Conservation (phyloP, 2,888 invertebrate genomes). For the Prosopocoilus inquinatus region DNA sequence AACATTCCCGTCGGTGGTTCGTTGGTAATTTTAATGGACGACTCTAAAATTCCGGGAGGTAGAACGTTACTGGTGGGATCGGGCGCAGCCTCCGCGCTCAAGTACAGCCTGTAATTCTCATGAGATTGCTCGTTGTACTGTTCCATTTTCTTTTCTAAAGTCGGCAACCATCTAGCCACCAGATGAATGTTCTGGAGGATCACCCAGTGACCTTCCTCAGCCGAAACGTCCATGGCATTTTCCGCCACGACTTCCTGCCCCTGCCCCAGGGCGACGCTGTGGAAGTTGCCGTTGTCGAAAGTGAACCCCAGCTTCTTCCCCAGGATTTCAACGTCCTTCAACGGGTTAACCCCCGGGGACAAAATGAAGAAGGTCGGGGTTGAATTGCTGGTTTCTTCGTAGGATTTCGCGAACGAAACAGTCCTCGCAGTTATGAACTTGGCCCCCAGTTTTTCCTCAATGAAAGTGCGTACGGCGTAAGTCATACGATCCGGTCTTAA, state of each 20-base stretch:
- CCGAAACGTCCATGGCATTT: slow-evolving; percentile 75
- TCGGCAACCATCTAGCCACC: slow-evolving; percentile 84
- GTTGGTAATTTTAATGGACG: slow-evolving; percentile 93
- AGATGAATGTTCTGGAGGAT: slow-evolving; percentile 91
- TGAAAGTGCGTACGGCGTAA: slow-evolving; percentile 83
- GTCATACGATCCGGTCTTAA: slow-evolving; percentile 92
- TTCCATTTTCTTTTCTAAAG: slow-evolving; percentile 89
- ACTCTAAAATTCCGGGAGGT: slow-evolving; percentile 85
- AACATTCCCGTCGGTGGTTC: slow-evolving; percentile 95
- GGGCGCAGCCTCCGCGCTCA: slow-evolving; percentile 85
- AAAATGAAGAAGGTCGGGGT: slow-evolving; percentile 93
- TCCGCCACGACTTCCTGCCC: slow-evolving; percentile 94
- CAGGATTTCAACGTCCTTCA: slow-evolving; percentile 87
- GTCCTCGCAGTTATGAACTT: slow-evolving; percentile 78
- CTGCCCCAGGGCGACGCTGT: slow-evolving; percentile 91
- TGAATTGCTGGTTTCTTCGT: slow-evolving; percentile 76
- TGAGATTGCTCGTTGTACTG: slow-evolving; percentile 69
- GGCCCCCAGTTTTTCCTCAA: slow-evolving; percentile 83
- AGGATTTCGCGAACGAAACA: slow-evolving; percentile 82
- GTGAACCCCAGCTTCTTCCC: slow-evolving; percentile 80
- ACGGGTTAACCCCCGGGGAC: slow-evolving; percentile 91
- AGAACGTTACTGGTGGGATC: slow-evolving; percentile 66
- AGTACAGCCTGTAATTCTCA: slow-evolving; percentile 67
- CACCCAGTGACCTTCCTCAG: slow-evolving; percentile 84
- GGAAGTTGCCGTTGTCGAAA: slow-evolving; percentile 78